Evolutionary conservation across 64 coral and sea anemone genomes (phyloP), one percentile per base, ranked within the genome.

Genomic region (Dendrophyllia cribrosa): DNA sequence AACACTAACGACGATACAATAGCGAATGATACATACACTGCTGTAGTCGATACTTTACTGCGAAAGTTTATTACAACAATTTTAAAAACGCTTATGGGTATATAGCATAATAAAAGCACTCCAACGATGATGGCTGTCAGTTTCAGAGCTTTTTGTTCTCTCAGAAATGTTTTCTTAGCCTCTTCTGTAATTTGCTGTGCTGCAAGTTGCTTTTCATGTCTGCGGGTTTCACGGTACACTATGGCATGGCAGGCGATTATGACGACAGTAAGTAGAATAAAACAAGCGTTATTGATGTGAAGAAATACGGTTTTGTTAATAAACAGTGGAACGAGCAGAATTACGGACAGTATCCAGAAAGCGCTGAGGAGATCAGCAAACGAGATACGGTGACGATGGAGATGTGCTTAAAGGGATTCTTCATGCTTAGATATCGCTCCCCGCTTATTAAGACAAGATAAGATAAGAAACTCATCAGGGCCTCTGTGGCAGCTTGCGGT

Each of bases 361-460:
- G 44, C 4, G 13, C 2, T 7, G 70, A 73, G 4, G 70, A 22
- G 15, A 22, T 6, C 6, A 63, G 58, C 12, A 82, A 58, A 82
- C 78, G 24, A 7, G 23, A 16, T 2, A 23, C 23, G 0, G 58
- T 82, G 78, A 82, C 25, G 5, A 63, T 2, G 22, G 22, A 24
- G 9, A 44, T 43, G 59, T 82, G 25, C 43, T 53, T 12, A 15
- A 19, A 82, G 44, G 78, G 58, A 11, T 58, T 14, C 43, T 64
- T 64, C 15, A 82, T 59, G 59, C 58, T 58, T 58, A 82, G 4
- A 82, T 59, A 82, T 23, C 59, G 20, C 58, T 82, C 59, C 13
- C 58, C 59, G 12, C 78, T 82, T 19, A 46, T 25, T 46, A 82
- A 82, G 12, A 23, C 59, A 4, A 82, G 78, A 23, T 82, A 20